Conservation (phyloP, 2,113 vertebrate genomes). For the Neolamprologus modestus region DNA sequence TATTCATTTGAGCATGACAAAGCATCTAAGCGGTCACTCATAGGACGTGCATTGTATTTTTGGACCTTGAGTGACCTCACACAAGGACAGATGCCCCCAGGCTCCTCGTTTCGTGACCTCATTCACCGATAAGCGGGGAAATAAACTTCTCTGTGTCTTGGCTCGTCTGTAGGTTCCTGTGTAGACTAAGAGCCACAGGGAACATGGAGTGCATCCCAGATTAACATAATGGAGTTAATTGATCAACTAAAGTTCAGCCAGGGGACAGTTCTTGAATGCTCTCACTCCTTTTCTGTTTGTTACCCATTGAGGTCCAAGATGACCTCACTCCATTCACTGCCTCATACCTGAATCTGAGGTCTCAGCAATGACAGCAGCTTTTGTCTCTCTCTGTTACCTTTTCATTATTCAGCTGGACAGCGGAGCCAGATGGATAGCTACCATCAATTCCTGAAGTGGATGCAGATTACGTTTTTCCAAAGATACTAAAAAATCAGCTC, state of each 20-base stretch:
- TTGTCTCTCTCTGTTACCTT: conserved; percentile 3
- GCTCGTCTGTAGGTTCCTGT: conserved; percentile 18
- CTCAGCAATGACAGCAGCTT: neutral
- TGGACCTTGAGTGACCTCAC: conserved; percentile 13
- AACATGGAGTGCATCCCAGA: conserved; percentile 62
- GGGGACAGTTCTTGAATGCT: conserved; percentile 31
- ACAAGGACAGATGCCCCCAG: conserved; percentile 3
- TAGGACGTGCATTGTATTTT: neutral
- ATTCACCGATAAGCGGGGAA: conserved; percentile 17
- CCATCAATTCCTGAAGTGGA: neutral
- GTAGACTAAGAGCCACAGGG: conserved; percentile 43
- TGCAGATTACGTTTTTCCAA: neutral
- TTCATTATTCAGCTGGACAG: neutral
- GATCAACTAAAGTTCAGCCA: conserved; percentile 48
- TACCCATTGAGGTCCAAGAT: conserved; percentile 20
- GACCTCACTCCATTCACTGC: conserved; percentile 36
- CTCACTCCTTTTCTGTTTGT: conserved; percentile 21
- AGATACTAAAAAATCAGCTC: neutral
- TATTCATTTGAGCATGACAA: conserved; percentile 20
- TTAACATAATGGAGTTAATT: conserved; percentile 63
- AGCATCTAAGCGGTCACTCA: neutral
- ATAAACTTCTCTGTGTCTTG: conserved; percentile 39
- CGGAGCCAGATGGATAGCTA: neutral
- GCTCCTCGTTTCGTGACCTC: conserved; percentile 12
- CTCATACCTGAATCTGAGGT: conserved; percentile 34